Conservation (phyloP, 1,140 invertebrate species). For the Bactericera cockerelli region DNA sequence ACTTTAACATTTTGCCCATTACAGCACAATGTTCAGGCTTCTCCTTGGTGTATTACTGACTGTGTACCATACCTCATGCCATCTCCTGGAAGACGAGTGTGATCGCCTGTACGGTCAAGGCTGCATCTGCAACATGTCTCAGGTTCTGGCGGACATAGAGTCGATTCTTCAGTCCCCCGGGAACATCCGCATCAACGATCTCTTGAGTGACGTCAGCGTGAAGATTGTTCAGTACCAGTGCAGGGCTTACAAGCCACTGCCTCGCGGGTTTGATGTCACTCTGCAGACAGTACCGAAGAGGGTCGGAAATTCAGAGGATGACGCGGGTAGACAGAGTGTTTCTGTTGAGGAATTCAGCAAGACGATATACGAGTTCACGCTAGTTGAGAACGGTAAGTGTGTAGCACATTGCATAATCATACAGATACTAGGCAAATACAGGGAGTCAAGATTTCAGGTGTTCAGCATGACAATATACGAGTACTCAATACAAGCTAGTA, state of each 20-base stretch:
- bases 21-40: too few species aligned
- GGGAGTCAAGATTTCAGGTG: too few species aligned
- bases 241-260: background rate
- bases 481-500: too few species aligned
- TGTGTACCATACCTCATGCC: too few species aligned
- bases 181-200: background rate
- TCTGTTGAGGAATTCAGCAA: background rate
- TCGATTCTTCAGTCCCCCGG: background rate
- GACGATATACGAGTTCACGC: background rate
- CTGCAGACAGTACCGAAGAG: background rate
- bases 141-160: background rate
- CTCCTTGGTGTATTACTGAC: too few species aligned
- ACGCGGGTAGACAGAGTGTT: background rate
- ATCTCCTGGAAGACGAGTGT: background rate
- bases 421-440: background rate
- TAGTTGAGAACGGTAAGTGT: background rate
- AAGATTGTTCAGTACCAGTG: background rate
- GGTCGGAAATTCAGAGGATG: background rate
- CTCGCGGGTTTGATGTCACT: background rate
- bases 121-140: slow-evolving; percentile 4
- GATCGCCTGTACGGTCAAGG: background rate
- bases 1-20: too few species aligned
- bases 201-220: background rate
- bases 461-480: too few species aligned
- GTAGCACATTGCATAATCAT: background rate